Evolutionary conservation across 2,888 invertebrate species (phyloP).

Genomic region (Mesorhabditis sp.): DNA sequence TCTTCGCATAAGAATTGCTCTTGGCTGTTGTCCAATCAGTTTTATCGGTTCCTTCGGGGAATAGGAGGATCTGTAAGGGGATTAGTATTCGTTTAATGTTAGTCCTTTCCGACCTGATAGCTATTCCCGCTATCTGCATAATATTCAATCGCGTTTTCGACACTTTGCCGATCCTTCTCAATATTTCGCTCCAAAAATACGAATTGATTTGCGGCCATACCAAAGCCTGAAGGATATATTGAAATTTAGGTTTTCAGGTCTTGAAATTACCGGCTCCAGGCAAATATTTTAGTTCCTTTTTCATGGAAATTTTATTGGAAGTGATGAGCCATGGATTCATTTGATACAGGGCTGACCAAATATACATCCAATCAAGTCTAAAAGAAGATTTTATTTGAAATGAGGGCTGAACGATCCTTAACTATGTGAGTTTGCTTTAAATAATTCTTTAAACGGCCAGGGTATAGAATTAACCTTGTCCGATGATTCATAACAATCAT

Average conservation of each 20-base stretch:
- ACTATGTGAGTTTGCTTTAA: not conserved
- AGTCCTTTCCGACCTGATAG: constrained; percentile 58
- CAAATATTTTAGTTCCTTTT: constrained; percentile 75
- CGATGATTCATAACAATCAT: constrained; percentile 77
- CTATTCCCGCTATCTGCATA: constrained; percentile 70
- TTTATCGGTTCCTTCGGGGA: constrained; percentile 84
- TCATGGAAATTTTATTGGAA: constrained; percentile 75
- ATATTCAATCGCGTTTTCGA: constrained; percentile 73
- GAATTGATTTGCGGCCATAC: constrained; percentile 82
- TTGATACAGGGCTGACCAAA: constrained; percentile 79
- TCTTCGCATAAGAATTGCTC: constrained; percentile 50
- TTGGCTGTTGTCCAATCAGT: constrained; percentile 70
- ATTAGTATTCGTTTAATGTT: no score
- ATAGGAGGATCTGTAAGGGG: constrained; percentile 69
- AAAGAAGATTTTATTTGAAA: not conserved
- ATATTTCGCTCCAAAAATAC: constrained; percentile 79
- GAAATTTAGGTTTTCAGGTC: constrained; percentile 2
- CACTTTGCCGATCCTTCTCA: constrained; percentile 71
- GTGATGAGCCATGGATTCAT: constrained; percentile 64
- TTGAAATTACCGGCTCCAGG: constrained; percentile 76
- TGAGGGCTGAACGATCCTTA: not conserved
- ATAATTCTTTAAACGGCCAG: not conserved
- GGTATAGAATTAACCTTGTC: constrained; percentile 23
- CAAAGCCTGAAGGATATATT: constrained; percentile 61
- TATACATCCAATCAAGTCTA: constrained; percentile 80